phyloP scores from a whole-genome alignment of 2,113 vertebrate species.

The Aptenodytes forsteri region DNA sequence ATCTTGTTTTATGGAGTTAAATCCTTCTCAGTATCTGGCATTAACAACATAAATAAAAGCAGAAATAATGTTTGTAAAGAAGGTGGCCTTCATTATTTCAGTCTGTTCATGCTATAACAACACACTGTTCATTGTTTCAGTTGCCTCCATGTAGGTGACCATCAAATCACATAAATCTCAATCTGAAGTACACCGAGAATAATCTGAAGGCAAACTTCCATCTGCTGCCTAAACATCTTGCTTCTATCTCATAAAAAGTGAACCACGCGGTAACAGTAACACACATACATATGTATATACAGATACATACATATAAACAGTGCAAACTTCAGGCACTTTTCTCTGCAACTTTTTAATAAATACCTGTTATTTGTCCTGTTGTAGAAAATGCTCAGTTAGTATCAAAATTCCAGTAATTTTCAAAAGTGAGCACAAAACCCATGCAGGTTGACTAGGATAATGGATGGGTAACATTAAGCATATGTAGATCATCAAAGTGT shows the following conservation, averaged over 20 bases:
- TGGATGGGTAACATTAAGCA: background rate
- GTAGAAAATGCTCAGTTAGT: background rate
- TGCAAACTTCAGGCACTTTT: background rate
- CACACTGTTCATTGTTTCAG: background rate
- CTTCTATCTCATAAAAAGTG: background rate
- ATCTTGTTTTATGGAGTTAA: background rate
- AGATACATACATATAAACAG: background rate
- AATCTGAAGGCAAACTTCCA: background rate
- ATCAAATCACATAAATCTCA: background rate
- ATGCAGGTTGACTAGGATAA: background rate
- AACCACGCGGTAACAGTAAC: background rate
- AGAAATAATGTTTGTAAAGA: background rate
- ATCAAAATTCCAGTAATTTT: background rate
- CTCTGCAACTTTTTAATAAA: background rate
- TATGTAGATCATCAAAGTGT: background rate
- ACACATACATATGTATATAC: background rate
- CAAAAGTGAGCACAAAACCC: background rate
- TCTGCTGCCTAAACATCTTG: background rate
- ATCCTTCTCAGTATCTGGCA: background rate
- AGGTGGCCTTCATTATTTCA: background rate
- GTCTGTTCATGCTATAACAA: background rate
- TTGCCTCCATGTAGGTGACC: background rate
- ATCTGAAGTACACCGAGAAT: background rate
- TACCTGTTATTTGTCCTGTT: background rate
- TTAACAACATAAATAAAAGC: background rate